Conservation (phyloP, 2,113 vertebrate genomes). For the Tamias sibiricus region DNA sequence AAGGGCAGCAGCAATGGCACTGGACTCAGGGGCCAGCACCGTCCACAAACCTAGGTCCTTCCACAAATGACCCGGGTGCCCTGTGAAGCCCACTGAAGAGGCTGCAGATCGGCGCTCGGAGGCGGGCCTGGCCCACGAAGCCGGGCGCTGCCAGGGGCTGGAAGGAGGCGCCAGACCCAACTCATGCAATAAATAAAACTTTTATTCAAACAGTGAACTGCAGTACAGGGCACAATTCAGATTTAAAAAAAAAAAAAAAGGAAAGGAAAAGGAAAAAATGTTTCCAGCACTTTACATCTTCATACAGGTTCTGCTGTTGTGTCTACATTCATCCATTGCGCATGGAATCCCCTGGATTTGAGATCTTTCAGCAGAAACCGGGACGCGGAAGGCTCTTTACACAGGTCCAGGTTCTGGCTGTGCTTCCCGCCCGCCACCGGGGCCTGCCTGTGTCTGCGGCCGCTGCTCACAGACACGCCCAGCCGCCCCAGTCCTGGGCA, state of each 20-base stretch:
- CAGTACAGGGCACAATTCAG: slow-evolving; percentile 88
- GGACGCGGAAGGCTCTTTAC: slow-evolving; percentile 78
- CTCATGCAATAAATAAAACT: slow-evolving; percentile 91
- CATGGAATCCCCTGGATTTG: slow-evolving; percentile 82
- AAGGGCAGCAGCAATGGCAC: background rate
- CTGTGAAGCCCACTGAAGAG: background rate
- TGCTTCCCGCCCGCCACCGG: background rate
- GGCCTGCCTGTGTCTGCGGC: slow-evolving; percentile 1
- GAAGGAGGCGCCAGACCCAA: slow-evolving; percentile 83
- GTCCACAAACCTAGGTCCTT: background rate
- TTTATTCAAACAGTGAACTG: slow-evolving; percentile 90
- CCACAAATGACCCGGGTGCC: no score
- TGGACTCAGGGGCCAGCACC: background rate
- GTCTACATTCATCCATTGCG: slow-evolving; percentile 80
- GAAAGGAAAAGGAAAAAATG: slow-evolving; percentile 71
- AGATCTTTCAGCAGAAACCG: slow-evolving; percentile 84
- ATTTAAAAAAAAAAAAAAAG: slow-evolving; percentile 69
- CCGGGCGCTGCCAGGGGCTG: background rate
- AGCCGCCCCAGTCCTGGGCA: slow-evolving; percentile 75
- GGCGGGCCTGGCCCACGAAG: background rate
- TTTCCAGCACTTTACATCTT: slow-evolving; percentile 84
- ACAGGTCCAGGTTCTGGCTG: slow-evolving; percentile 69
- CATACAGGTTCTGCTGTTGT: slow-evolving; percentile 65
- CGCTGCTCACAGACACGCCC: slow-evolving; percentile 48
- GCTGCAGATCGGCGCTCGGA: background rate